Conservation (phyloP, 2,888 invertebrate species). For the Cheilosia soror region DNA sequence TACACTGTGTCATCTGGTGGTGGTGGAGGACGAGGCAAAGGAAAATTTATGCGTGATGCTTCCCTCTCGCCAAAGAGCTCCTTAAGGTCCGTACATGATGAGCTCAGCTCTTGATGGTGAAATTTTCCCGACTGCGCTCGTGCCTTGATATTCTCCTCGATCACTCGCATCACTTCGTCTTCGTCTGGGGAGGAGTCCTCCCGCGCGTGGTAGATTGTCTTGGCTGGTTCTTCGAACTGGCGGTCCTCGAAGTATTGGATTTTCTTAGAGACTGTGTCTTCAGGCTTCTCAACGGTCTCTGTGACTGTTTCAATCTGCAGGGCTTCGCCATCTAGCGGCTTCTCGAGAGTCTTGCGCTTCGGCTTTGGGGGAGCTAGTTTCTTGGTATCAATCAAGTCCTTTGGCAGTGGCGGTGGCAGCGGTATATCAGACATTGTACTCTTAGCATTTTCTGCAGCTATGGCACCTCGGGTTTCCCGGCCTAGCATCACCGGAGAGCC, state of each 20-base stretch:
- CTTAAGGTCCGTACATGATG: slow-evolving; percentile 87
- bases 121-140: slow-evolving; percentile 82
- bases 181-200: slow-evolving; percentile 85
- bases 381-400: slow-evolving; percentile 26
- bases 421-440: slow-evolving; percentile 80
- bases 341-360: slow-evolving; percentile 44
- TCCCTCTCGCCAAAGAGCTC: slow-evolving; percentile 92
- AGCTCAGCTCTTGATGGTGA: slow-evolving; percentile 83
- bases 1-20: slow-evolving; percentile 84
- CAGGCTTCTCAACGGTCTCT: slow-evolving; percentile 83
- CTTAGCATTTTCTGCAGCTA: slow-evolving; percentile 85
- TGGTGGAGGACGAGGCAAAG: slow-evolving; percentile 84
- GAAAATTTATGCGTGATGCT: slow-evolving; percentile 83
- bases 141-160: slow-evolving; percentile 83
- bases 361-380: slow-evolving; percentile 41
- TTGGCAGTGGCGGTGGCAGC: slow-evolving; percentile 77
- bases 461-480: slow-evolving; percentile 87
- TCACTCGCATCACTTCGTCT: slow-evolving; percentile 83
- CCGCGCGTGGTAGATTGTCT: slow-evolving; percentile 85
- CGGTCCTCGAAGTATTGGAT: slow-evolving; percentile 93
- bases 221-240: slow-evolving; percentile 85
- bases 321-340: neutral
- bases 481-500: slow-evolving; percentile 83
- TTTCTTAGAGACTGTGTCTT: slow-evolving; percentile 87
- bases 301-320: slow-evolving; percentile 13